Conservation (phyloP, 2,797 vertebrate genomes). For the Falco cherrug region DNA sequence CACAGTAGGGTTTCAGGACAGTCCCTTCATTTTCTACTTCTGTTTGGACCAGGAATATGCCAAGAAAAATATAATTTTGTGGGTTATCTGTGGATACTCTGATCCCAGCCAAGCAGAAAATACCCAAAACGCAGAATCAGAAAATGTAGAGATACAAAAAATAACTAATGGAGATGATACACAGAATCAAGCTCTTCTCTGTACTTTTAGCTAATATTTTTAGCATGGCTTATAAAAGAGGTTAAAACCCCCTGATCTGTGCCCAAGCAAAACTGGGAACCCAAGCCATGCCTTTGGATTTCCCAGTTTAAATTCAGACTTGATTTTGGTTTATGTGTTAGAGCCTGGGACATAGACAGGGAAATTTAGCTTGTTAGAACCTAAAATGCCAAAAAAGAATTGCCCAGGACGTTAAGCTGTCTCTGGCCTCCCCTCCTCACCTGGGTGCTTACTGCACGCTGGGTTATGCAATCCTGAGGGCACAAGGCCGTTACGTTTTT, state of each 20-base stretch:
- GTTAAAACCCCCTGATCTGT: background rate
- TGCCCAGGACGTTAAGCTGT: rapidly evolving
- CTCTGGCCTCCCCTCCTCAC: background rate
- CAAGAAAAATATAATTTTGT: background rate
- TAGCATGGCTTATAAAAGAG: background rate
- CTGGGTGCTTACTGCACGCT: background rate
- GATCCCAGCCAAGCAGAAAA: background rate
- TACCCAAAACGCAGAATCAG: background rate
- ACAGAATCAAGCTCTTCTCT: background rate
- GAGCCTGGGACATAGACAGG: background rate
- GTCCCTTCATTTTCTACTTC: background rate
- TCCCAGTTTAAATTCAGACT: background rate
- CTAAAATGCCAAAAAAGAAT: background rate
- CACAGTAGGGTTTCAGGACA: background rate
- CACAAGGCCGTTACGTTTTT: background rate
- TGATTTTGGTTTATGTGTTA: background rate
- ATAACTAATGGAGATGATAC: background rate
- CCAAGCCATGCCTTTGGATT: background rate
- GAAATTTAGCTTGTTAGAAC: background rate
- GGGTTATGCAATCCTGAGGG: background rate
- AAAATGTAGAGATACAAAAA: background rate
- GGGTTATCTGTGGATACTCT: background rate
- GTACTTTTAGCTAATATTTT: background rate
- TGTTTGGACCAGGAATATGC: background rate
- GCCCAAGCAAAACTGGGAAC: background rate